Evolutionary conservation across 2,113 vertebrate genomes (phyloP).

Genomic region (Aix galericulata): DNA sequence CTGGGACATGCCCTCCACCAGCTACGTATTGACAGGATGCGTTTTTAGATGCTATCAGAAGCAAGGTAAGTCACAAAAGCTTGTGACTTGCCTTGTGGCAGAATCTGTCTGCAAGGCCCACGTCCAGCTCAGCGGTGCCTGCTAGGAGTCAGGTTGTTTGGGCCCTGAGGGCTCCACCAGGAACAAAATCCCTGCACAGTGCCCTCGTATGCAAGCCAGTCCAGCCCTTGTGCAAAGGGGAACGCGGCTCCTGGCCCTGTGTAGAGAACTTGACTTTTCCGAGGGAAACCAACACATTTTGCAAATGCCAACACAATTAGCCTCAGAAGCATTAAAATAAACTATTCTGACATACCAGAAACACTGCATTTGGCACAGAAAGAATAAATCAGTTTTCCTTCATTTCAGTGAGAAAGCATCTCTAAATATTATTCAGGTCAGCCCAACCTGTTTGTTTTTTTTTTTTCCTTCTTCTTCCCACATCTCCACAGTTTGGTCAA

Average conservation of each 20-base stretch:
- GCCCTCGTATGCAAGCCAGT: not conserved
- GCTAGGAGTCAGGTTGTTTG: not conserved
- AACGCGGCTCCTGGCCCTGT: accelerated
- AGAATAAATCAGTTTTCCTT: not conserved
- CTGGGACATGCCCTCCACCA: not conserved
- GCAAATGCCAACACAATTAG: not conserved
- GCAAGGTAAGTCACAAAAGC: not conserved
- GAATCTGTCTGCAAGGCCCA: no score
- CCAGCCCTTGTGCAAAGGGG: not conserved
- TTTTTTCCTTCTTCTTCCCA: not conserved
- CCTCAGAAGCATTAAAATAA: not conserved
- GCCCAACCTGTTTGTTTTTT: not conserved
- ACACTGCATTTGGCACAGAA: not conserved
- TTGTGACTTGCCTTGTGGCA: not conserved
- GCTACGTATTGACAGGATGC: not conserved
- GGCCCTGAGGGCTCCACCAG: not conserved
- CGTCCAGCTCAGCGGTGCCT: not conserved
- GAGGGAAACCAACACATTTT: not conserved
- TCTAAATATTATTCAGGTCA: not conserved
- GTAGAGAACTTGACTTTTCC: not conserved
- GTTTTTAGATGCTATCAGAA: not conserved
- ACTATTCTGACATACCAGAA: not conserved
- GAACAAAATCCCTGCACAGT: accelerated
- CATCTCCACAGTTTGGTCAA: not conserved
- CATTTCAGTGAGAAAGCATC: not conserved